Conservation (phyloP, 2,113 vertebrate species). For the Carollia perspicillata region DNA sequence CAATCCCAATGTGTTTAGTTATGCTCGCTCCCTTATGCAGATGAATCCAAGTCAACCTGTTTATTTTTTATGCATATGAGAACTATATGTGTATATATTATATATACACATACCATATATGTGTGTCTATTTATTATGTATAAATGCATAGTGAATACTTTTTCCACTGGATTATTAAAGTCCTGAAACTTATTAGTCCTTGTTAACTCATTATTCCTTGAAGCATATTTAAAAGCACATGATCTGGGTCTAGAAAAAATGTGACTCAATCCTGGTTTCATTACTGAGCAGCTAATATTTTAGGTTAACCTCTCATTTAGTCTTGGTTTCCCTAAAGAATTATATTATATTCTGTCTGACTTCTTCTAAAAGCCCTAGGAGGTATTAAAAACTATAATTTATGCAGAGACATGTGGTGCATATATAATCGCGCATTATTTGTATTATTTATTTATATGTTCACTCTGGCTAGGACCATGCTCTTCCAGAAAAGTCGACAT, state of each 20-base stretch:
- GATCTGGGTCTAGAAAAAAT: neutral
- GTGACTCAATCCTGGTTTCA: neutral
- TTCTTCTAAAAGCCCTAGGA: neutral
- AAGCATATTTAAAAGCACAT: neutral
- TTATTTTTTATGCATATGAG: neutral
- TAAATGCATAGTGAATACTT: neutral
- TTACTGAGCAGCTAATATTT: neutral
- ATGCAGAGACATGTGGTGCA: neutral
- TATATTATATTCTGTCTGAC: neutral
- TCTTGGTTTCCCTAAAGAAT: neutral
- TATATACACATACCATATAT: no score
- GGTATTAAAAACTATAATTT: neutral
- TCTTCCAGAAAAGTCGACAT: neutral
- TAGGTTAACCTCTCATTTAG: neutral
- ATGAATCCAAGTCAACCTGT: neutral
- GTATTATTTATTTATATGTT: neutral
- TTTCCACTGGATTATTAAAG: neutral
- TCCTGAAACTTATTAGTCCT: neutral
- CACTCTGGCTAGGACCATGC: neutral
- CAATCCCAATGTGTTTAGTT: neutral
- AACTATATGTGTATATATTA: neutral
- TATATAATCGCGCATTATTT: neutral
- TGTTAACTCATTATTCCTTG: neutral
- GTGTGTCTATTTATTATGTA: neutral
- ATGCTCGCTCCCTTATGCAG: neutral